Evolutionary conservation across 2,113 vertebrate species (phyloP).

Genomic region (Actenoides lindsayi): DNA sequence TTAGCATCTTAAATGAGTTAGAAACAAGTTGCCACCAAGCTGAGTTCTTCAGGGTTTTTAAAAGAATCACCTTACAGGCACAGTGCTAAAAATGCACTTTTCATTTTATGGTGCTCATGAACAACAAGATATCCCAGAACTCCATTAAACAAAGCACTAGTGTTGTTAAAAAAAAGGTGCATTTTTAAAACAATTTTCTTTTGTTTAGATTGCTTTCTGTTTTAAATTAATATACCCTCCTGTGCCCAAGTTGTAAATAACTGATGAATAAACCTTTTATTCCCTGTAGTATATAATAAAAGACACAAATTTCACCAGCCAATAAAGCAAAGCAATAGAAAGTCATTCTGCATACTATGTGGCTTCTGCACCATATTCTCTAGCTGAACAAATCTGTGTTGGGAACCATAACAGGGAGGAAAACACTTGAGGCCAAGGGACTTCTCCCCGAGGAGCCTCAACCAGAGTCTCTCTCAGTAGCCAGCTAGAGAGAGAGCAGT

Average conservation of each 20-base stretch:
- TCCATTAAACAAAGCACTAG: conserved; percentile 10
- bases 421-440: neutral
- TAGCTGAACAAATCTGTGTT: neutral
- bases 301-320: neutral
- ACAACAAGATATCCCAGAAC: conserved; percentile 14
- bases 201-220: conserved; percentile 11
- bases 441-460: neutral
- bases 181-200: conserved; percentile 18
- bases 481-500: neutral
- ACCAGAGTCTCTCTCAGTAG: neutral
- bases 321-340: neutral
- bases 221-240: conserved; percentile 18
- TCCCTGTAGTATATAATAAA: neutral
- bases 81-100: neutral
- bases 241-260: neutral
- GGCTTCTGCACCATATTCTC: neutral
- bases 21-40: neutral
- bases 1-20: neutral
- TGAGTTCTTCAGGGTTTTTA: neutral
- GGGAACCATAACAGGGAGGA: neutral
- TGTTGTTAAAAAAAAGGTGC: neutral
- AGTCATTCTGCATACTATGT: neutral
- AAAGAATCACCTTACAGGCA: neutral
- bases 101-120: conserved; percentile 10
- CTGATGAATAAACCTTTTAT: conserved; percentile 26